Conservation (phyloP, 2,888 invertebrate genomes). For the Petrolisthes manimaculis region DNA sequence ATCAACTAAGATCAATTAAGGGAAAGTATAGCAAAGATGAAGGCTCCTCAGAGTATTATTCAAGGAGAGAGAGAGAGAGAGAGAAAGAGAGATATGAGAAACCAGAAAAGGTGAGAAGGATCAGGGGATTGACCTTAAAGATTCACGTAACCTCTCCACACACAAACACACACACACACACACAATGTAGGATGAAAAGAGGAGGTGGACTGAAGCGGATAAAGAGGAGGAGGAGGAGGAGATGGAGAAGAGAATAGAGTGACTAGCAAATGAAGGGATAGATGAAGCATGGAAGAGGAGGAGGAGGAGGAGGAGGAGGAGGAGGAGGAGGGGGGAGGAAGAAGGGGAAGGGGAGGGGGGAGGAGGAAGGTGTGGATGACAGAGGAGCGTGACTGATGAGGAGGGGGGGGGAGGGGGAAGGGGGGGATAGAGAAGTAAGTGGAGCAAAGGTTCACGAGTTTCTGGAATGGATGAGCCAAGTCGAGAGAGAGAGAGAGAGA, state of each 20-base stretch:
- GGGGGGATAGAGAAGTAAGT: background rate
- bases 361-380: background rate
- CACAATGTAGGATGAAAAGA: no score
- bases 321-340: background rate
- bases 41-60: no score
- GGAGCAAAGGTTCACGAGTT: no score
- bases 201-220: no score
- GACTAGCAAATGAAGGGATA: no score
- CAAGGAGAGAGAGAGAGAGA: background rate
- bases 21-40: no score
- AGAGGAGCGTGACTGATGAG: background rate
- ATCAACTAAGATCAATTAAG: no score
- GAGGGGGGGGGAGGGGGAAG: background rate
- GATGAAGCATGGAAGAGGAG: background rate
- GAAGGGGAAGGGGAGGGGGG: background rate
- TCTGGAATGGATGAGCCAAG: background rate
- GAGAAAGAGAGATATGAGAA: background rate
- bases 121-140: no score
- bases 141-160: no score
- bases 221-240: background rate
- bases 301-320: conserved; percentile 10
- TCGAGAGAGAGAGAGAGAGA: background rate
- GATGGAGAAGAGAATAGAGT: background rate
- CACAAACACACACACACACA: no score
- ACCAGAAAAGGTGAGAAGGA: background rate